These are phyloP conservation scores for Falco rusticolus DNA, from an alignment of 2,797 vertebrate species.

Conservation along the genomic window DNA sequence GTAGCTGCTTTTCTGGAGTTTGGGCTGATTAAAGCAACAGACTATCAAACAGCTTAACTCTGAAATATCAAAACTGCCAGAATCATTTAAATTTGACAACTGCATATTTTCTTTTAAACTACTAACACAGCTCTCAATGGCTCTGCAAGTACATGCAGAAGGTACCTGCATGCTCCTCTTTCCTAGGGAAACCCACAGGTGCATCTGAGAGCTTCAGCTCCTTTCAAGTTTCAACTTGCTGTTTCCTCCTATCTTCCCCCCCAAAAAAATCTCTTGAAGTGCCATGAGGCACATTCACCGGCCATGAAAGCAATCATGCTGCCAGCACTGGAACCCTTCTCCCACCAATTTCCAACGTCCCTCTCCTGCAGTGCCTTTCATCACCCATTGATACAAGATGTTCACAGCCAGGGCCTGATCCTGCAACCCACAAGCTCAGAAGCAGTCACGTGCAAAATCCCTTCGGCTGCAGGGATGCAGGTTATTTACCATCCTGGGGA, in stretches of 20 bases:
- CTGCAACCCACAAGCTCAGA: rapidly evolving
- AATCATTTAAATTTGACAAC: background rate
- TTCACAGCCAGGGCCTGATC: background rate
- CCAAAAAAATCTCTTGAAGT: background rate
- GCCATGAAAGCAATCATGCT: background rate
- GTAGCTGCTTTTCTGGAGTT: background rate
- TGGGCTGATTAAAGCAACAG: slow-evolving; percentile 3
- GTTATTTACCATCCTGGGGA: background rate
- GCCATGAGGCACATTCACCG: rapidly evolving
- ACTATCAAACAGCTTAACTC: background rate
- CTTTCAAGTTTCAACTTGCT: rapidly evolving
- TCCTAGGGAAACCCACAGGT: background rate
- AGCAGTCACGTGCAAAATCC: rapidly evolving
- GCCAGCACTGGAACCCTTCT: background rate
- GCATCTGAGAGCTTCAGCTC: background rate
- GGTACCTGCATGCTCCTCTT: background rate
- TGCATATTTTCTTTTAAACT: background rate
- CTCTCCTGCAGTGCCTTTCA: background rate
- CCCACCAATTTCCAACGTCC: background rate
- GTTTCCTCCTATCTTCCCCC: background rate
- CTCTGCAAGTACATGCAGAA: background rate
- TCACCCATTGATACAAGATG: background rate
- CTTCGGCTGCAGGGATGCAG: rapidly evolving
- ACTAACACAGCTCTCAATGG: background rate
- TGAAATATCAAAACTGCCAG: background rate